Evolutionary conservation across 2,113 vertebrate species (phyloP), one percentile per base, ranked within the genome.

Genomic region (Platichthys flesus): DNA sequence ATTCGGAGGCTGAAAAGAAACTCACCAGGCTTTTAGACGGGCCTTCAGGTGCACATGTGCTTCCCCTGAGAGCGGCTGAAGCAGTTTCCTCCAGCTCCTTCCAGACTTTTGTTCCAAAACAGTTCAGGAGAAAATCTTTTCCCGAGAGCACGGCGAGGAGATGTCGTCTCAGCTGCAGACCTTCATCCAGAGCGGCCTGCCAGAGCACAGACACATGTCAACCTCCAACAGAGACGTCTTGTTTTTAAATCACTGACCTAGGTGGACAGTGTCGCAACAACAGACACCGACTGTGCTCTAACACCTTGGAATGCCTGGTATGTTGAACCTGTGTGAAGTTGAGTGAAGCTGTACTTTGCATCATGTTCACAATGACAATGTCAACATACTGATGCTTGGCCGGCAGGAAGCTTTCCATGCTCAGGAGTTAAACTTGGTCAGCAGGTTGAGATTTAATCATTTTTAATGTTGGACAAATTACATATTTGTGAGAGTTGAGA

Each of bases 131-230:
- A 56, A 89, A 63, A 5, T 76, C 47, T 20, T 5, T 26, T 2
- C 81, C 71, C 8, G 78, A 57, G 5, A 84, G 69, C 9, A 78
- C 42, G 2, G 75, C 72, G 28, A 21, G 14, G 37, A 91, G 57
- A 18, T 21, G 21, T 23, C 24, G 62, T 21, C 83, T 73, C 62
- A 75, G 83, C 56, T 45, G 20, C 47, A 76, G 28, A 31, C 85
- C 84, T 72, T 86, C 78, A 67, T 88, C 82, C 58, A 84, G 52
- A 59, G 57, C 52, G 3, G 40, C 67, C 89, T 90, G 12, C 20
- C 1, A 65, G 37, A 60, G 15, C 47, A 86, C 12, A 84, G 15
- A 71, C 40, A 82, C 10, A 69, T 13, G 51, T 0, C 49, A 18
- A 72, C 49, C 3, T 55, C 3, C 37, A 28, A n/a, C 2, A 52